phyloP scores from a whole-genome alignment of 2,888 invertebrate species.

The Halictus quadricinctus region DNA sequence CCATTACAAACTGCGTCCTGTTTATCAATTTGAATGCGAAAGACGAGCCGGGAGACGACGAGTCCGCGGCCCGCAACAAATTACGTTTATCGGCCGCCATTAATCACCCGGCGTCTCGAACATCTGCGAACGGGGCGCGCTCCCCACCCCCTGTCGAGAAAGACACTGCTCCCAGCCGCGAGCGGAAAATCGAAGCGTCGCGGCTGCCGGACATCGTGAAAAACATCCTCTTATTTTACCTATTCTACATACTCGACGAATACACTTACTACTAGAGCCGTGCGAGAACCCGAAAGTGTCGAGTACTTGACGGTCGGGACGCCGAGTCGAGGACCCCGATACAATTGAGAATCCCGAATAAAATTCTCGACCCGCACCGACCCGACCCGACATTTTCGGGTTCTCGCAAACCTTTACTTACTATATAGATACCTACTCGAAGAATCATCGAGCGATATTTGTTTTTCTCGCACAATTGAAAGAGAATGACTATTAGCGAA shows the following conservation, averaged over 20 bases:
- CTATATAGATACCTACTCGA: not conserved
- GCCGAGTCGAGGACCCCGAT: no score
- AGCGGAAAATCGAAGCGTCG: conserved; percentile 50
- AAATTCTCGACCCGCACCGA: no score
- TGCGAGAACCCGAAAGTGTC: not conserved
- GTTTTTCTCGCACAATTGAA: conserved; percentile 44
- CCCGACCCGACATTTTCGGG: no score
- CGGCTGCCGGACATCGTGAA: conserved; percentile 3
- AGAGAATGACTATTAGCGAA: not conserved
- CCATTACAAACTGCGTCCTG: conserved; percentile 74
- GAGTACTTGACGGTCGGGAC: not conserved
- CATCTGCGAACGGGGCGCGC: conserved; percentile 63
- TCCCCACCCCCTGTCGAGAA: conserved; percentile 39
- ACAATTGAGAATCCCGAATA: no score
- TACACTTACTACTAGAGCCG: not conserved
- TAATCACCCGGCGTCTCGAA: conserved; percentile 70
- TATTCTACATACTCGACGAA: not conserved
- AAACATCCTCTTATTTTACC: not conserved
- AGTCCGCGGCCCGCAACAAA: conserved; percentile 68
- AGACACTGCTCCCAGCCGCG: conserved; percentile 50
- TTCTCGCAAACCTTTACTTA: not conserved
- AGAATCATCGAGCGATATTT: not conserved
- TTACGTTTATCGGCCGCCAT: conserved; percentile 70
- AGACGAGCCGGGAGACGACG: conserved; percentile 68
- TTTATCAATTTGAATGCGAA: conserved; percentile 74